Base-by-base conservation (phyloP, 2,888 invertebrate genomes). In the Idaea biselata region DNA sequence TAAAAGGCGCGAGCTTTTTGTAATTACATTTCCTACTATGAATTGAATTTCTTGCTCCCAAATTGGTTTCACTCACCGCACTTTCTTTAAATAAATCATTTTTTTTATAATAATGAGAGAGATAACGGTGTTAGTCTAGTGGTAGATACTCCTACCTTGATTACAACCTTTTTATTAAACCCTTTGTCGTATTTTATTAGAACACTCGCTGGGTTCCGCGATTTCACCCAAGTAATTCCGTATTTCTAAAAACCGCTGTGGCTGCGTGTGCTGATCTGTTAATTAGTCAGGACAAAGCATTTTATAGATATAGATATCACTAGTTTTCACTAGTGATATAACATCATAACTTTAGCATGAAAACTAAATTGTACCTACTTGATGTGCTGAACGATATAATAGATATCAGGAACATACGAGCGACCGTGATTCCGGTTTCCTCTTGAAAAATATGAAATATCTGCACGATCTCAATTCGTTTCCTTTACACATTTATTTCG, bases 51-150 rank as follows among this genome's bases (percentile, higher is more conserved):
- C 71, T 70, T 64, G 61, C 73, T 72, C 68, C 71, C 64, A 75
- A 79, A 82, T 82, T 77, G 78, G 73, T 80, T 82, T 78, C 74
- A 70, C 75, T 78, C 75, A 74, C 75, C 77, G 73, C 78, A 76
- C 75, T 74, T 77, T 72, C 25, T 33, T 44, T 60, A 63, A 69
- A 66, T 68, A 74, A 72, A 72, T 63, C 72, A 66, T 69, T 73
- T 72, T 73, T 72, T 63, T 70, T 0, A 71, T 69, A 61, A 69
- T 65, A 69, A 68, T 72, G 72, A 73, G 62, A 63, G 62, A 72
- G 62, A 60, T 63, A 61, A 60, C 64, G 56, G 25, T 63, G 32
- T 58, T 60, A 1, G 25, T 5, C 25, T 25, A 25, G 25, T 25
- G 25, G 25, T 25, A 25, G 25, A 25, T 25, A 25, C 5, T 5